phyloP scores from a whole-genome alignment of 2,888 invertebrate species.

The Diarsia dahlii region DNA sequence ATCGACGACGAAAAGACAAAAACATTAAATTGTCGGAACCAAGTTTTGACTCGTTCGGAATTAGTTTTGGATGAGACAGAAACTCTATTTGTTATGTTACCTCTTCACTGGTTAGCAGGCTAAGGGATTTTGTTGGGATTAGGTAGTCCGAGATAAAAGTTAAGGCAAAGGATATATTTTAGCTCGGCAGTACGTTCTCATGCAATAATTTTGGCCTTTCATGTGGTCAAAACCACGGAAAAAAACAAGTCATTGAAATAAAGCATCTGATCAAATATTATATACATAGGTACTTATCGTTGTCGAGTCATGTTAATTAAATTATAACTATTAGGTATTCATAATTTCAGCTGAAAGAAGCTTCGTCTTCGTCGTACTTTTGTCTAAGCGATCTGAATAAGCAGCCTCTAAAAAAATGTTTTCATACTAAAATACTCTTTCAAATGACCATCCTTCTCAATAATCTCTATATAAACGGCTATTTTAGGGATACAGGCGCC shows the following conservation, averaged over 20 bases:
- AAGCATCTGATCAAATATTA: neutral
- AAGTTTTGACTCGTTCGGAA: neutral
- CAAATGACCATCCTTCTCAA: conserved; percentile 9
- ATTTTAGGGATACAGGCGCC: conserved; percentile 85
- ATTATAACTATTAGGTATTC: no score
- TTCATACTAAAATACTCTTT: neutral
- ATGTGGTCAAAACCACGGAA: neutral
- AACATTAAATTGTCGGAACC: neutral
- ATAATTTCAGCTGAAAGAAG: no score
- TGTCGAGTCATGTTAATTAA: neutral
- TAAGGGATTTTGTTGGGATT: neutral
- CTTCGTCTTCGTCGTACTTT: no score
- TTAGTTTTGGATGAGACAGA: neutral
- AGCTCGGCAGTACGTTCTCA: neutral
- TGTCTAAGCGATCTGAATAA: no score
- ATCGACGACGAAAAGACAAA: neutral
- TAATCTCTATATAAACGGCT: conserved; percentile 76
- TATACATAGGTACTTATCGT: neutral
- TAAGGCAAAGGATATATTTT: neutral
- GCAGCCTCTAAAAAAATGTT: neutral
- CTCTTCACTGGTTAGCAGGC: neutral
- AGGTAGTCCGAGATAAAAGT: neutral
- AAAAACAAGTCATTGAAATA: neutral
- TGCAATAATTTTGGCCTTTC: neutral
- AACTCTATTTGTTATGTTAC: neutral